phyloP scores from a whole-genome alignment of 2,797 vertebrate genomes.

The Mycteria americana region DNA sequence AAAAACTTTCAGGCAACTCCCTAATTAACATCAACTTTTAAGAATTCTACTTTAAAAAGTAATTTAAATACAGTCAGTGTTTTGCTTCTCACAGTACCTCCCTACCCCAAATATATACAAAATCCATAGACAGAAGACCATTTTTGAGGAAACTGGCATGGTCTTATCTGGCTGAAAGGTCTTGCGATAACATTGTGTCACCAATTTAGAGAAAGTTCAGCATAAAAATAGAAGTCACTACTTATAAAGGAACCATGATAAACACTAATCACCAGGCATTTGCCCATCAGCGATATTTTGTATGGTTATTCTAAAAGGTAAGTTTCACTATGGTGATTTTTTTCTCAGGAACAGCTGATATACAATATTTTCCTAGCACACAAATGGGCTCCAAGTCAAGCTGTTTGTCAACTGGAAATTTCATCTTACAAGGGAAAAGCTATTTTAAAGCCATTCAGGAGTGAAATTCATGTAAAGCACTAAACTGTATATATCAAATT shows the following conservation, averaged over 20 bases:
- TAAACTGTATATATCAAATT: not conserved
- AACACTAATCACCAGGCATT: not conserved
- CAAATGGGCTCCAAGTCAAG: not conserved
- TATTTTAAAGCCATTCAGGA: not conserved
- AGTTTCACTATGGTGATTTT: not conserved
- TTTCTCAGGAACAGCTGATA: not conserved
- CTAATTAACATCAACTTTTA: not conserved
- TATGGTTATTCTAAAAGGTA: not conserved
- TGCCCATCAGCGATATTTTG: not conserved
- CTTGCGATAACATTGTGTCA: slow-evolving; percentile 51
- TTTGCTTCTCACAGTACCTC: not conserved
- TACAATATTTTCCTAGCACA: not conserved
- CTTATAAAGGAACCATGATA: not conserved
- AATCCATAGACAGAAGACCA: not conserved
- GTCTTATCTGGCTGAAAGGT: slow-evolving; percentile 15
- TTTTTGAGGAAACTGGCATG: not conserved
- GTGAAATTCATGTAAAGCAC: not conserved
- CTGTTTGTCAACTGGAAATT: not conserved
- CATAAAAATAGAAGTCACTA: slow-evolving; percentile 33
- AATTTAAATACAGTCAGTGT: not conserved
- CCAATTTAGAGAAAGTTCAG: slow-evolving; percentile 23
- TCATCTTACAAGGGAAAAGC: not conserved
- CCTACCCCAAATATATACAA: not conserved
- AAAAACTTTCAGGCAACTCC: not conserved
- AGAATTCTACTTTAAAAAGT: not conserved